Base-by-base conservation (phyloP, 2,113 vertebrate genomes). In the Trinectes maculatus region DNA sequence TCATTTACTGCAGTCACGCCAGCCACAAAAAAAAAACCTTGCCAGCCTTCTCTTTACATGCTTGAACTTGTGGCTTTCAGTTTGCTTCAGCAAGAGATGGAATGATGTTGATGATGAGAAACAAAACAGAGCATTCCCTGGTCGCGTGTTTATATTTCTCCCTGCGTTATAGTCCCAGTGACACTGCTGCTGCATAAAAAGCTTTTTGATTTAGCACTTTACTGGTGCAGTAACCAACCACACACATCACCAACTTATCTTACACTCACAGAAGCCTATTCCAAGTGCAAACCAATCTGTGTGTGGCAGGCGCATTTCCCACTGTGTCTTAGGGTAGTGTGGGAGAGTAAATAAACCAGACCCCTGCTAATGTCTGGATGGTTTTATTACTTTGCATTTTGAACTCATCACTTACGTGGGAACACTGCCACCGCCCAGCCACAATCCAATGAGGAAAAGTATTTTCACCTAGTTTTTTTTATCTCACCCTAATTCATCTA, bases 401-500 rank as follows among this genome's bases (percentile, higher is more conserved):
- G n/a, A n/a, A n/a, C n/a, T n/a, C 24, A 28, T 3, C 26, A 36
- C 37, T 7, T 55, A 47, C 43, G 58, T 76, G 65, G 63, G 24
- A 54, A 55, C 26, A 7, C 26, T 48, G 28, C 43, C 55, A 52
- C 21, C 33, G 21, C 29, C 37, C 52, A 37, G 13, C 10, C 37
- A 57, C 5, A n/a, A 46, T 52, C 1, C 54, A 33, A 13, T n/a
- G 28, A 71, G 58, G 4, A 2, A 18, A 42, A 16, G 4, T 16
- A 70, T 54, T 52, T 60, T 66, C 25, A 71, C 19, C 48, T 34
- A 5, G 19, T 10, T 51, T n/a, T 68, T 54, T 33, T 39, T 6
- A 37, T 70, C 60, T 64, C 24, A 37, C 33, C 69, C 39, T 64
- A 53, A 74, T 16, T 69, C 26, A 63, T 36, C 43, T 8, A 22